These are phyloP conservation scores for Adelphocoris suturalis DNA, from an alignment of 2,888 invertebrate species.

Conservation along the genomic window DNA sequence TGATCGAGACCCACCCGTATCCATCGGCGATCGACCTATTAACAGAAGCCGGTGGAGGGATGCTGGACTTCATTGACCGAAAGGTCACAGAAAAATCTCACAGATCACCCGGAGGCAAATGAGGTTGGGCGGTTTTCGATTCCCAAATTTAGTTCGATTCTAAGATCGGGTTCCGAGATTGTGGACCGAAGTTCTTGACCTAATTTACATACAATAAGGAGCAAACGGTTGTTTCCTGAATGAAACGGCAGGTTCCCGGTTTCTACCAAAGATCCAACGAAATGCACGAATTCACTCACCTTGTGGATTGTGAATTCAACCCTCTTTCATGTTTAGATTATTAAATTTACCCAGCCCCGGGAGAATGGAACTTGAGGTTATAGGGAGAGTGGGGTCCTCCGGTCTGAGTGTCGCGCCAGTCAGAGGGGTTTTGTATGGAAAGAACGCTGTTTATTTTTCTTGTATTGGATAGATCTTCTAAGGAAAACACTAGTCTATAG, in stretches of 20 bases:
- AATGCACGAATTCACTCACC: too few relatives aligned
- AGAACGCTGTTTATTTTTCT: too few relatives aligned
- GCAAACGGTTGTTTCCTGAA: background rate
- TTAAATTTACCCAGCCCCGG: too few relatives aligned
- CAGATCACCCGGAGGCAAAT: background rate
- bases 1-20: background rate
- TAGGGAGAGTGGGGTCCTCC: too few relatives aligned
- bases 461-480: too few relatives aligned
- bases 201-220: background rate
- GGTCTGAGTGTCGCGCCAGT: too few relatives aligned
- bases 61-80: background rate
- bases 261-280: background rate
- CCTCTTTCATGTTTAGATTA: too few relatives aligned
- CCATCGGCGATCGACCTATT: slow-evolving; percentile 12
- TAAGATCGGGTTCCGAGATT: background rate
- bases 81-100: background rate
- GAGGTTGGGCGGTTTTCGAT: background rate
- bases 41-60: background rate
- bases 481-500: too few relatives aligned
- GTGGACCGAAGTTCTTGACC: background rate
- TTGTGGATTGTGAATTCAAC: too few relatives aligned
- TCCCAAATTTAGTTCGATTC: background rate
- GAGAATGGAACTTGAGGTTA: too few relatives aligned
- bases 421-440: too few relatives aligned
- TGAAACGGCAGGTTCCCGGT: background rate